phyloP scores from a whole-genome alignment of 2,113 vertebrate species.

The Solea solea region DNA sequence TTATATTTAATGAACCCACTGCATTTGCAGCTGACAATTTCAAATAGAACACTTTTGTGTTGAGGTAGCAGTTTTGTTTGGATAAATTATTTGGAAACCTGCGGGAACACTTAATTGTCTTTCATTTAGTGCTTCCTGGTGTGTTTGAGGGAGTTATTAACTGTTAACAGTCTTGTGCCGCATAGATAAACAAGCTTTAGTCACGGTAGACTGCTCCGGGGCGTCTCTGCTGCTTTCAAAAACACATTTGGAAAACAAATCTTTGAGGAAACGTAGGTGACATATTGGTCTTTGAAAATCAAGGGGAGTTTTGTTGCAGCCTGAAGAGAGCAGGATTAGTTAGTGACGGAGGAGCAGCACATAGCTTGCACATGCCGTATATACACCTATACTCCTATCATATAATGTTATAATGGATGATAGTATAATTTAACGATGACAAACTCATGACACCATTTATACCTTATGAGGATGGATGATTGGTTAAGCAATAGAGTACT shows the following conservation, averaged over 20 bases:
- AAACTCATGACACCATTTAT: too few species aligned
- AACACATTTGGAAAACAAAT: slow-evolving; percentile 32
- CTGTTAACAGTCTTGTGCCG: slow-evolving; percentile 39
- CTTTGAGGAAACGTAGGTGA: neutral
- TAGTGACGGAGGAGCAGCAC: neutral
- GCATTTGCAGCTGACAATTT: slow-evolving; percentile 6
- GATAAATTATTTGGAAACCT: slow-evolving; percentile 32
- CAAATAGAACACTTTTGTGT: slow-evolving; percentile 20
- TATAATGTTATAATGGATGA: too few species aligned
- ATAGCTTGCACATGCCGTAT: too few species aligned
- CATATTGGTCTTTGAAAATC: slow-evolving; percentile 27
- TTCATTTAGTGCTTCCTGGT: slow-evolving; percentile 31
- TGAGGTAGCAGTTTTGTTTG: slow-evolving; percentile 30
- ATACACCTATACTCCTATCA: too few species aligned
- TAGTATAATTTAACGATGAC: too few species aligned
- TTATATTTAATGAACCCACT: slow-evolving; percentile 6
- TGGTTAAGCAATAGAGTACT: too few species aligned
- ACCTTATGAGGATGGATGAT: too few species aligned
- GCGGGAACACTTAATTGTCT: slow-evolving; percentile 46
- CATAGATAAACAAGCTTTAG: slow-evolving; percentile 49
- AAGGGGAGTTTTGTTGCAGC: neutral
- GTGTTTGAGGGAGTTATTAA: slow-evolving; percentile 37
- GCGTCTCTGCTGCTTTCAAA: slow-evolving; percentile 21
- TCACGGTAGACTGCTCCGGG: slow-evolving; percentile 30
- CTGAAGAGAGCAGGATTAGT: neutral